Evolutionary conservation across 1,140 invertebrate species (phyloP), one percentile per base, ranked within the genome.

Genomic region (Rhopalosiphum maidis): DNA sequence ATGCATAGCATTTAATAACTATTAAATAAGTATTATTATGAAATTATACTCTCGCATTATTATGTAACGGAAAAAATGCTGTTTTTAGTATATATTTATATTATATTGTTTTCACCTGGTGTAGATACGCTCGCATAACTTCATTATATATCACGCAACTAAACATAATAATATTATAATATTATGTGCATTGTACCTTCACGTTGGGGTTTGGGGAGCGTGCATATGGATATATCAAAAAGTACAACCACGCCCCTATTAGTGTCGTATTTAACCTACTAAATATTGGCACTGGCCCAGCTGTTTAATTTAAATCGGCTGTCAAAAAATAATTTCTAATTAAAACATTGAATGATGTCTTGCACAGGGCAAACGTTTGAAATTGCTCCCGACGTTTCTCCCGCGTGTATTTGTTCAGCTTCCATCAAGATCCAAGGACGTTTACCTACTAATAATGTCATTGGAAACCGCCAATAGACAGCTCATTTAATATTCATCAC

Each of bases 251-350:
- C 91, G 91, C 91, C 91, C 90, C 46, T 37, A 85, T 92, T 92
- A 92, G 68, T 82, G 60, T 82, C 77, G 35, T 46, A 82, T 51
- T 37, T 92, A 83, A 92, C 91, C 91, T 85, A 92, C 55, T 77
- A 43, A 68, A 91, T 15, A 77, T 48, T 92, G 91, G 77, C 90
- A 35, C 5, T 5, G 8, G 41, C 48, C 77, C 90, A 54, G 46
- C 18, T 23, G 91, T 92, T 83, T 83, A 83, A 92, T 92, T 43
- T n/a, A 83, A 83, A 92, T 88, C 46, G 1, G 30, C 15, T 83
- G 48, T 35, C 18, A 41, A 35, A 82, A 83, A 91, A 91, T 54
- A 35, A 77, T 92, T 37, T 35, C 91, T 85, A 60, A 82, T 92
- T 92, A 92, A 92, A 77, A 92, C 21, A 48, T 82, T 11, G 43